phyloP scores from a whole-genome alignment of 35 echinoderm and acorn worm species.

The Apostichopus californicus region DNA sequence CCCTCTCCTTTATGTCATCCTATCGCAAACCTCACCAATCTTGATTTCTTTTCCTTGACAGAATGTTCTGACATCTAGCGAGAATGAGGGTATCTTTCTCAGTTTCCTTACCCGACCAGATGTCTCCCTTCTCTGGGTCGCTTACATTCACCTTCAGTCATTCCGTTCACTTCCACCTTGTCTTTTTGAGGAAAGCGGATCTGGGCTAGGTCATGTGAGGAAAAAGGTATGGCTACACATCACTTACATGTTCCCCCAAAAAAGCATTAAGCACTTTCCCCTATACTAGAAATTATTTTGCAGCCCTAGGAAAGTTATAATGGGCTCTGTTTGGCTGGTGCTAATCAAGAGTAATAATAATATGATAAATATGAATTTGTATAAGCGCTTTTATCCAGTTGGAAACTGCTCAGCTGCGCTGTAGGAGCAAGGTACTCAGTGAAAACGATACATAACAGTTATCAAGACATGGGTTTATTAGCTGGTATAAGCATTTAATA shows the following conservation, averaged over 20 bases:
- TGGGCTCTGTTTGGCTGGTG: too few species aligned
- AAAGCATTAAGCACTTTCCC: too few species aligned
- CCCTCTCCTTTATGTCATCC: background rate
- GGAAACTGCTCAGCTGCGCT: too few species aligned
- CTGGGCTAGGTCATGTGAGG: constrained; percentile 33
- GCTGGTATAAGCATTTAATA: too few species aligned
- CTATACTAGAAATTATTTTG: too few species aligned
- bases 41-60: background rate
- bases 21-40: background rate
- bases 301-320: too few species aligned
- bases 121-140: background rate
- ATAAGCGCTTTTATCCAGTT: too few species aligned
- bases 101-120: constrained; percentile 3
- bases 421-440: too few species aligned
- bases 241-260: too few species aligned
- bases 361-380: too few species aligned
- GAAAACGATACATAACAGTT: background rate
- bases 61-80: background rate
- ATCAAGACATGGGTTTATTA: too few species aligned
- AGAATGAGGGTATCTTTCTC: background rate
- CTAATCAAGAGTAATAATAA: too few species aligned
- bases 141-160: constrained; percentile 39
- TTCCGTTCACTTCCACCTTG: constrained; percentile 21
- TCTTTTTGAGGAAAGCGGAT: constrained; percentile 36
- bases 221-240: constrained; percentile 8